Conservation (phyloP, 2,113 vertebrate genomes). For the Bagarius yarrelli region DNA sequence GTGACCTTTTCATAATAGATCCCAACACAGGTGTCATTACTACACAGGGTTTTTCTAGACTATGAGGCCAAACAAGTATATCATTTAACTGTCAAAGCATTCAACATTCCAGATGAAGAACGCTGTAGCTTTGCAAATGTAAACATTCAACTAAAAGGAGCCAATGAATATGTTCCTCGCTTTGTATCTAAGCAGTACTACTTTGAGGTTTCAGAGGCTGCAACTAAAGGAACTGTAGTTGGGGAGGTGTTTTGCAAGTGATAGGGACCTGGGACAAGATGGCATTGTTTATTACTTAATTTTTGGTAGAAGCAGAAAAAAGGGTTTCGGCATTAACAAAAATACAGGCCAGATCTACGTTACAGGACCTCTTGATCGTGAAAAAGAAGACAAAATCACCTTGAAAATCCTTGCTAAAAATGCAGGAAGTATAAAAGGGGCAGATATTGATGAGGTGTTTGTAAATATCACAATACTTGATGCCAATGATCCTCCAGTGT, state of each 20-base stretch:
- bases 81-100: constrained; percentile 90
- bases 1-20: constrained; percentile 94
- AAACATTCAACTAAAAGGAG: constrained; percentile 87
- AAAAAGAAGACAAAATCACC: constrained; percentile 90
- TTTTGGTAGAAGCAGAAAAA: constrained; percentile 88
- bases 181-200: constrained; percentile 97
- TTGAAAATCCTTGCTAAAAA: constrained; percentile 94
- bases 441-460: constrained; percentile 92
- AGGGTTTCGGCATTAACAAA: constrained; percentile 86
- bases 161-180: constrained; percentile 97
- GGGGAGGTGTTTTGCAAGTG: constrained; percentile 98
- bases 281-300: constrained; percentile 93
- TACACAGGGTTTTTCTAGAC: constrained; percentile 97
- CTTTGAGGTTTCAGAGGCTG: constrained; percentile 94
- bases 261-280: constrained; percentile 89
- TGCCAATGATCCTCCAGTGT: constrained; percentile 93
- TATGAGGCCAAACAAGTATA: constrained; percentile 95
- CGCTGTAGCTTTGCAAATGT: constrained; percentile 89
- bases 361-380: constrained; percentile 86
- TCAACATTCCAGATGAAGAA: constrained; percentile 94
- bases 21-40: constrained; percentile 92
- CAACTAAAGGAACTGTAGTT: constrained; percentile 81
- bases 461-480: constrained; percentile 93
- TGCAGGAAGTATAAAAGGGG: constrained; percentile 85
- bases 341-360: constrained; percentile 90